These are phyloP conservation scores for Calliopum simillimum DNA, from an alignment of 2,888 invertebrate species.

Conservation along the genomic window DNA sequence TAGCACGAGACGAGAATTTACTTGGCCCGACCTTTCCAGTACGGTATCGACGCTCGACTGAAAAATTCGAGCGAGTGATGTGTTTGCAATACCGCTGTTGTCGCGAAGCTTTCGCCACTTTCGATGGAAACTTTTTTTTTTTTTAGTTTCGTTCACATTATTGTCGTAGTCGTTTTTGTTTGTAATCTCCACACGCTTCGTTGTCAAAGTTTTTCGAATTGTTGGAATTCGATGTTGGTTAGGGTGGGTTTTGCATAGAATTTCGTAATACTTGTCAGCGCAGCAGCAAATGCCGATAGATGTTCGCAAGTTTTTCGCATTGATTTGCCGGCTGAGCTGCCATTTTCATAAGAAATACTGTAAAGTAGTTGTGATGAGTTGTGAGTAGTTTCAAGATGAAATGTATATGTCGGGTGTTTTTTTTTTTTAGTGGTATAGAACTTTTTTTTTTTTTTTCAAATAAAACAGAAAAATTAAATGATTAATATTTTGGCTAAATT, in stretches of 20 bases:
- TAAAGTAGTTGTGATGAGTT: no score
- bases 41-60: slow-evolving; percentile 68
- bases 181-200: not conserved
- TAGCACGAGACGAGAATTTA: slow-evolving; percentile 59
- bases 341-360: no score
- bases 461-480: no score
- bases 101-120: slow-evolving; percentile 29
- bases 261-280: slow-evolving; percentile 1
- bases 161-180: not conserved
- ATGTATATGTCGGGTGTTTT: no score
- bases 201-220: not conserved
- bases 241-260: slow-evolving; percentile 3
- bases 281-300: slow-evolving; percentile 35
- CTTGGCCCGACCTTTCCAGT: slow-evolving; percentile 65
- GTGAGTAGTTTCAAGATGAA: no score
- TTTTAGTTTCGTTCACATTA: slow-evolving; percentile 15
- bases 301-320: slow-evolving; percentile 27
- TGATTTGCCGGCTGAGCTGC: no score
- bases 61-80: slow-evolving; percentile 56
- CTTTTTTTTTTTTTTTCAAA: no score
- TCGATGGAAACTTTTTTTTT: slow-evolving; percentile 26
- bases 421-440: no score
- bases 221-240: slow-evolving; percentile 1
- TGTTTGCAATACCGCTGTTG: not conserved
- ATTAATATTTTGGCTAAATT: no score